Conservation (phyloP, 2,888 invertebrate genomes). For the Luffia ferchaultella region DNA sequence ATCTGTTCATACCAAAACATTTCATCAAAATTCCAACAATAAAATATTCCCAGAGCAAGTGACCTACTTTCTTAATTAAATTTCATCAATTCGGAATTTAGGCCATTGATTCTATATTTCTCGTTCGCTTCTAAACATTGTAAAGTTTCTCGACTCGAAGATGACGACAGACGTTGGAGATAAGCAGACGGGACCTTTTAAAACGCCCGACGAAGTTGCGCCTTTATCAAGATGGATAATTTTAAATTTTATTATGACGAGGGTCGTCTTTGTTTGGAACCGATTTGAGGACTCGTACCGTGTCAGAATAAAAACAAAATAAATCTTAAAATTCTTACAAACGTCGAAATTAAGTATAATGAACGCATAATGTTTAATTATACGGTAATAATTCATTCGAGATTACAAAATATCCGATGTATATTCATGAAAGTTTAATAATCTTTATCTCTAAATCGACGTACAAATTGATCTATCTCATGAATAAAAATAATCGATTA, state of each 20-base stretch:
- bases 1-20: too few relatives aligned
- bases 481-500: background rate
- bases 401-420: background rate
- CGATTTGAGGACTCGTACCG: conserved; percentile 11
- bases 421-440: background rate
- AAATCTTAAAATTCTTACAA: too few relatives aligned
- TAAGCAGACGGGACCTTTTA: conserved; percentile 14
- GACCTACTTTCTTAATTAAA: too few relatives aligned
- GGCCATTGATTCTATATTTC: background rate
- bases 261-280: conserved; percentile 34
- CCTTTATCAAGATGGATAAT: conserved; percentile 15
- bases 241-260: conserved; percentile 40
- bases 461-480: background rate
- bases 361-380: too few relatives aligned
- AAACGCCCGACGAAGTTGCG: conserved; percentile 9
- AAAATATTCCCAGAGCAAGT: too few relatives aligned
- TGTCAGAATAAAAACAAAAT: too few relatives aligned
- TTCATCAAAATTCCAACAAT: too few relatives aligned
- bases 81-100: too few relatives aligned
- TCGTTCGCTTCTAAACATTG: background rate
- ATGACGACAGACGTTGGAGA: conserved; percentile 19
- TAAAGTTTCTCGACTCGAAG: background rate
- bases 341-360: too few relatives aligned
- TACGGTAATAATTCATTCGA: background rate
- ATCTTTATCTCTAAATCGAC: background rate